A percentile compares a stretch with the other conserved stretches of the same genome.
Evolutionary conservation across 2,888 invertebrate species (phyloP).

Genomic region (Sphaeridia pumilis): DNA sequence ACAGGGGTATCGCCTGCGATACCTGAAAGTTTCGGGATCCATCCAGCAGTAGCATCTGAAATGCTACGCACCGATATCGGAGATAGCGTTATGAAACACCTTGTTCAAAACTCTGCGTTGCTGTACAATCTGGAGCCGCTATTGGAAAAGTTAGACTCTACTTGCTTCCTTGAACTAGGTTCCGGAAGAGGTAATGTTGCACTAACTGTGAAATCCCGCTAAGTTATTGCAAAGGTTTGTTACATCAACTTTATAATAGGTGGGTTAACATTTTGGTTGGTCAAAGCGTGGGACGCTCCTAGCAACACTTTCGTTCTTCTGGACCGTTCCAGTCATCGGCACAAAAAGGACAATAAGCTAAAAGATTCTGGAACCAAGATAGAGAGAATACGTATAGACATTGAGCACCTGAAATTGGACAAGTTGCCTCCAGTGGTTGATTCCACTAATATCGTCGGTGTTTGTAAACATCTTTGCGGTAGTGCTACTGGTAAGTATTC

Average conservation of each 20-base stretch:
- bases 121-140: slow-evolving; percentile 55
- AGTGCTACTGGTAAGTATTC: slow-evolving; percentile 66
- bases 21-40: slow-evolving; percentile 36
- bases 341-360: slow-evolving; percentile 62
- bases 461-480: slow-evolving; percentile 84
- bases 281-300: slow-evolving; percentile 47
- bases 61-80: slow-evolving; percentile 37
- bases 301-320: slow-evolving; percentile 55
- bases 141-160: slow-evolving; percentile 49
- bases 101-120: slow-evolving; percentile 65
- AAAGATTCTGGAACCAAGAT: slow-evolving; percentile 42
- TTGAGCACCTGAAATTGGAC: slow-evolving; percentile 60
- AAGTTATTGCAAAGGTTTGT: background rate
- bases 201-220: slow-evolving; percentile 5
- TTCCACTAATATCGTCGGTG: slow-evolving; percentile 47
- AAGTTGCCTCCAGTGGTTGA: slow-evolving; percentile 44
- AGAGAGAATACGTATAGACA: slow-evolving; percentile 63
- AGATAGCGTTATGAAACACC: slow-evolving; percentile 49
- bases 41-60: slow-evolving; percentile 38
- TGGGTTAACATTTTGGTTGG: slow-evolving; percentile 65
- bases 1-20: slow-evolving; percentile 29
- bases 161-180: slow-evolving; percentile 74
- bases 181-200: slow-evolving; percentile 64
- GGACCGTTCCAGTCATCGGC: slow-evolving; percentile 68
- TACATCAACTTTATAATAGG: slow-evolving; percentile 43